phyloP scores from a whole-genome alignment of 2,797 vertebrate genomes.

The Enteromius thamalakanensis region DNA sequence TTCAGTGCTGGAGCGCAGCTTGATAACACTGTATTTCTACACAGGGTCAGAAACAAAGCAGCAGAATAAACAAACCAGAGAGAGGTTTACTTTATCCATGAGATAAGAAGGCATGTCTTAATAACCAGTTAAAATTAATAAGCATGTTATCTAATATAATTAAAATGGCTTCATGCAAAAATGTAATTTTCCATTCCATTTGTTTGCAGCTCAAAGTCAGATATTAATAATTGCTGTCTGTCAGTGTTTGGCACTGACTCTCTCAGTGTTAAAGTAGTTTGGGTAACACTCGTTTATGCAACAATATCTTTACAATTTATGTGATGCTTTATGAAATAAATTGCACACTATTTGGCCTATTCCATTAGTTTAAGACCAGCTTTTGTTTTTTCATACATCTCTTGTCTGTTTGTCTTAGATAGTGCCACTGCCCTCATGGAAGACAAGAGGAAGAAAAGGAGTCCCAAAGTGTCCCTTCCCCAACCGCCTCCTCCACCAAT shows the following conservation, averaged over 20 bases:
- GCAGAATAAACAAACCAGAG: background rate
- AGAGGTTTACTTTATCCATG: background rate
- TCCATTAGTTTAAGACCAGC: background rate
- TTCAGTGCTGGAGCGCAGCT: constrained; percentile 1
- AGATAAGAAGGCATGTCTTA: background rate
- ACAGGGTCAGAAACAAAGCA: background rate
- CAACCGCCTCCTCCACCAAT: constrained; percentile 81
- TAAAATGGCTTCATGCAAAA: background rate
- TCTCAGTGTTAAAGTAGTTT: background rate
- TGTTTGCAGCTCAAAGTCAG: constrained; percentile 4
- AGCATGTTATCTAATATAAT: background rate
- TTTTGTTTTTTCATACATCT: background rate
- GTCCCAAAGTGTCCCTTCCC: constrained; percentile 86
- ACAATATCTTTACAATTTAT: background rate
- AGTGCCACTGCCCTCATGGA: constrained; percentile 75
- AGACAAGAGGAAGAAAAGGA: constrained; percentile 92
- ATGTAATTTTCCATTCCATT: background rate
- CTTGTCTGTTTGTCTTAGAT: constrained; percentile 7
- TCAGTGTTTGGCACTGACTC: background rate
- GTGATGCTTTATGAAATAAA: background rate
- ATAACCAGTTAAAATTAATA: background rate
- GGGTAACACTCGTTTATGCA: background rate
- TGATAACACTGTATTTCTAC: constrained; percentile 5
- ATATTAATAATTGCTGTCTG: background rate
- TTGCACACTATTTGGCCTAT: background rate